Base-by-base conservation (phyloP, 2,888 invertebrate species). In the Globia sparganii region DNA sequence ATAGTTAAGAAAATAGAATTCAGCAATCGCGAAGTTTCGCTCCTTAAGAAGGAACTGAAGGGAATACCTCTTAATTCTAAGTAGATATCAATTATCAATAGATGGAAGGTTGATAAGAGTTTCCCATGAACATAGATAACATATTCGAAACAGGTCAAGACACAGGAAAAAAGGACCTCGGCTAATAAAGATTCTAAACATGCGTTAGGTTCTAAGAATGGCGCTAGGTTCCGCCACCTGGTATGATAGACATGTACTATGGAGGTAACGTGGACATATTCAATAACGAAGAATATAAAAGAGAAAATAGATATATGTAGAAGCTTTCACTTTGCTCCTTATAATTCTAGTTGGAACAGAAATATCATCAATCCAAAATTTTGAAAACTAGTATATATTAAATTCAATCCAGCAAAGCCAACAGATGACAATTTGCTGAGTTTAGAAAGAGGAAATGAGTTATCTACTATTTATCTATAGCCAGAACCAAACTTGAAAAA, bases 201-300 rank as follows among this genome's bases (percentile, higher is more conserved):
- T 78, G 86, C 71, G 65, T 53, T 11, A 9, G 56, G n/a, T 87
- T 80, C 88, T 83, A 73, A 73, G 86, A 86, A 87, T 78, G 88
- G 88, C 86, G 86, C 79, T 87, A 56, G 53, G 65, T 62, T 70
- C 77, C 61, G 43, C 49, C 83, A 84, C 74, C 72, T 78, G 72
- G 75, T 72, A 83, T 85, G 71, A 62, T 46, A 68, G 37, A 61
- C 75, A 72, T 77, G 67, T 67, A 67, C 67, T 59, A 21, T 49
- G 58, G 34, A 67, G 1, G 34, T 40, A 64, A 28, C 2, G 49
- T 25, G 34, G 53, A 83, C 62, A 34, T 37, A 65, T 59, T 53
- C 49, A 53, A n/a, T 67, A 64, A 4, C 2, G 2, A 34, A 78
- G 11, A 11, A 28, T 56, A 18, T n/a, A 4, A 5, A 62, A 40